Base-by-base conservation (phyloP, 2,888 invertebrate genomes). In the Agonopterix alstromeriana region DNA sequence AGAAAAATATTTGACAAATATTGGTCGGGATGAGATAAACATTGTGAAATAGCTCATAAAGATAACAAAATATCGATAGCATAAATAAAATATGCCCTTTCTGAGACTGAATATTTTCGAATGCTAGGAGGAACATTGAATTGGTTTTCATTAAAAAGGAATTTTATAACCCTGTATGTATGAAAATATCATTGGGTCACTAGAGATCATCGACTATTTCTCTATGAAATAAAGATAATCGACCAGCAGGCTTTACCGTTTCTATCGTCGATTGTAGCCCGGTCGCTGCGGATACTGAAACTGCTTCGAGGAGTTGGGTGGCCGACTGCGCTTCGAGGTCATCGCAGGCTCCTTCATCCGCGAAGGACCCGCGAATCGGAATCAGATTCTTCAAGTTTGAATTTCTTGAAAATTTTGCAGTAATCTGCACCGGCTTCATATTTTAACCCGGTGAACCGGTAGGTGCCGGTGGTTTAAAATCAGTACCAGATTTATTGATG, bases 171-270 rank as follows among this genome's bases (percentile, higher is more conserved):
- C 53, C n/a, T 45, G 1, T 42, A 53, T 53, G 9, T 40, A 50
- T 8, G 53, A 50, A 10, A 53, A 45, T 27, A 53, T 27, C 9
- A 42, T 27, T 14, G 48, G 48, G 41, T 53, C 44, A 36, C 8
- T 41, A 9, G 49, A 46, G 1, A 49, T 36, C 5, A 46, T 10
- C 7, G 44, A 10, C 47, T 47, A 50, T n/a, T 11, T 50, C 42
- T 36, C 43, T 35, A 27, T 47, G 17, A 45, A 47, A 47, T 11
- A 36, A 27, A 0, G 47, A 35, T 12, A 50, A 38, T 42, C 47
- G 11, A 36, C 50, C 50, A 17, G 50, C 45, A 2, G 17, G 27
- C 12, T 44, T 51, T 53, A 53, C 53, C 53, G 35, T 36, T 42
- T 42, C 36, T 49, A 53, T 2, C 49, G 51, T 2, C 49, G 53